Percentiles rank a stretch among this genome's conserved stretches.
phyloP scores from a whole-genome alignment of 2,113 vertebrate genomes.

The Thunnus thynnus region DNA sequence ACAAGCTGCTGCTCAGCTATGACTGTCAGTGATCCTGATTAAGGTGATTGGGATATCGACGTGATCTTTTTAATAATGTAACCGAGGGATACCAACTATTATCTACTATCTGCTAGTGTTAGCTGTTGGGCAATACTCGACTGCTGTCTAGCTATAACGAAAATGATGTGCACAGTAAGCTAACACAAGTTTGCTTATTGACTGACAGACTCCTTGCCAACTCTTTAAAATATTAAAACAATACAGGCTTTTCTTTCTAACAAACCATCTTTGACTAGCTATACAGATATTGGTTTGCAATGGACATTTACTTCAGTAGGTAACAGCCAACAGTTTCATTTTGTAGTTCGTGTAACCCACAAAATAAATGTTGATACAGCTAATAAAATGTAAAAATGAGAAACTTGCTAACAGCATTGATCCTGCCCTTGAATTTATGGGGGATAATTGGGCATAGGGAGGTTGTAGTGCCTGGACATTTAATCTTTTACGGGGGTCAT shows the following conservation, averaged over 20 bases:
- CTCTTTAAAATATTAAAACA: not conserved
- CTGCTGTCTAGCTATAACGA: not conserved
- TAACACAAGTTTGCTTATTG: too few species aligned
- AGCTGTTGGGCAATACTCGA: not conserved
- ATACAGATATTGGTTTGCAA: not conserved
- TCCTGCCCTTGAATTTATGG: not conserved
- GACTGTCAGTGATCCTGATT: too few species aligned
- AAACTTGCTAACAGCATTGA: not conserved
- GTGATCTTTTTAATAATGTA: not conserved
- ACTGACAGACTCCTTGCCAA: not conserved
- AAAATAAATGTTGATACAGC: not conserved
- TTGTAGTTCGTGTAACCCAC: not conserved
- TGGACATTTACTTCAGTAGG: not conserved
- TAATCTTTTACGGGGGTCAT: not conserved
- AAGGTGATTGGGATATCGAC: not conserved
- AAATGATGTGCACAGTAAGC: too few species aligned
- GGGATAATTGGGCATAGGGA: too few species aligned
- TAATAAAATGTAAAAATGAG: not conserved
- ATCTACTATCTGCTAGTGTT: not conserved
- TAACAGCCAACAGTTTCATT: not conserved
- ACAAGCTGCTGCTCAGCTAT: not conserved
- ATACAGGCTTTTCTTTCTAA: not conserved
- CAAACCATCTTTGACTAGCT: too few species aligned
- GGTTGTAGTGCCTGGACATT: not conserved
- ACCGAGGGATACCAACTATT: not conserved